Conservation (phyloP, 2,797 vertebrate species). For the Phoeniculus purpureus region DNA sequence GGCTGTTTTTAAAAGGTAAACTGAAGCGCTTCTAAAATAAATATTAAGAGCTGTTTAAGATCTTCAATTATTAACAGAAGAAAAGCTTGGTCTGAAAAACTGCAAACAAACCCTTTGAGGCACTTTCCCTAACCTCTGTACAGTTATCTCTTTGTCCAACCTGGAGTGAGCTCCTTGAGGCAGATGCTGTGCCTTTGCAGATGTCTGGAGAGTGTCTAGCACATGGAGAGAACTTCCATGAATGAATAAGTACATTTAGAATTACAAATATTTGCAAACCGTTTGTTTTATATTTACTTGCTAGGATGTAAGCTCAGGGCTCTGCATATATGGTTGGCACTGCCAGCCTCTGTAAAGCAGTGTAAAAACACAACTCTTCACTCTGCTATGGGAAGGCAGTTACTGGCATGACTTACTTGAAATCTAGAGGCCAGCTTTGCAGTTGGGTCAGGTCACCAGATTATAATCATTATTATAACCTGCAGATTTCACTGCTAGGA, state of each 20-base stretch:
- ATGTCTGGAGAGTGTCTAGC: neutral
- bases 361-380: neutral
- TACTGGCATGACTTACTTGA: neutral
- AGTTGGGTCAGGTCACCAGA: neutral
- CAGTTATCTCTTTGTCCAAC: neutral
- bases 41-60: constrained; percentile 33
- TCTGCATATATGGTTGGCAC: neutral
- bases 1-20: constrained; percentile 14
- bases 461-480: neutral
- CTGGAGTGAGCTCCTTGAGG: neutral
- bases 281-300: neutral
- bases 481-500: neutral
- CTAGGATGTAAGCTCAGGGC: neutral
- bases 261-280: neutral
- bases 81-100: neutral
- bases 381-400: neutral
- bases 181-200: neutral
- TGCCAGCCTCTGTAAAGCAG: neutral
- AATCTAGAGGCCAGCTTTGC: neutral
- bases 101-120: constrained; percentile 4
- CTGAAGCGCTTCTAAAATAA: constrained; percentile 56
- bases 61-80: constrained; percentile 59
- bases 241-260: neutral
- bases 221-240: neutral
- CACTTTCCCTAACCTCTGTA: constrained; percentile 24